Base-by-base conservation (phyloP, 2,113 vertebrate genomes). In the Stegostoma tigrinum region DNA sequence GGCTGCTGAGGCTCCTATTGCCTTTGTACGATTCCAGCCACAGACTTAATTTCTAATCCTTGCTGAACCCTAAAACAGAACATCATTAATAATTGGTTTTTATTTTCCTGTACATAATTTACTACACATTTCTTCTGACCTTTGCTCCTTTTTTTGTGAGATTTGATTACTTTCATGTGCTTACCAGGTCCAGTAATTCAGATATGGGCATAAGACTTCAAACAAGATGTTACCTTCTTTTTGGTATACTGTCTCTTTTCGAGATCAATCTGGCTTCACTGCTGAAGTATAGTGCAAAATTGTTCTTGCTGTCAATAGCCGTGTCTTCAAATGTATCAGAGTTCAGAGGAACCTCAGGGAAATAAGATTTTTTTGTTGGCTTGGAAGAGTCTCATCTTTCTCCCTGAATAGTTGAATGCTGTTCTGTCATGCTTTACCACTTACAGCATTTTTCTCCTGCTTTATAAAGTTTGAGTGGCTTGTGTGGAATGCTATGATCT, bases 361-460 rank as follows among this genome's bases (percentile, higher is more conserved):
- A 98, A 98, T 98, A 98, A 98, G 97, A 98, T 98, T 98, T 99
- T 99, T 98, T 98, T 98, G 98, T 97, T 98, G 98, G 98, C 98
- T 97, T 98, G 98, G 98, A 98, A 98, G 98, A 98, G 98, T 98
- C 98, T 99, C 98, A 98, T 98, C 98, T 99, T 99, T 99, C 98
- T 98, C 98, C 98, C 98, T 98, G 98, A 98, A 98, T 96, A 98
- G 98, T 98, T 98, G 98, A 98, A 99, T 98, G 98, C 98, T 98
- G 98, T 98, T 98, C 98, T 98, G 98, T 99, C 98, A 98, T 98
- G 98, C 97, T 98, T 98, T 97, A 98, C 98, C 98, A 98, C 97
- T 98, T 98, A 97, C 97, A 97, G 97, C 98, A 98, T 98, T 98
- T 98, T 98, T 98, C 98, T 98, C 98, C 97, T 98, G 97, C 98